Evolutionary conservation across 2,888 invertebrate genomes (phyloP).

Genomic region (Trissoscelio sp.): DNA sequence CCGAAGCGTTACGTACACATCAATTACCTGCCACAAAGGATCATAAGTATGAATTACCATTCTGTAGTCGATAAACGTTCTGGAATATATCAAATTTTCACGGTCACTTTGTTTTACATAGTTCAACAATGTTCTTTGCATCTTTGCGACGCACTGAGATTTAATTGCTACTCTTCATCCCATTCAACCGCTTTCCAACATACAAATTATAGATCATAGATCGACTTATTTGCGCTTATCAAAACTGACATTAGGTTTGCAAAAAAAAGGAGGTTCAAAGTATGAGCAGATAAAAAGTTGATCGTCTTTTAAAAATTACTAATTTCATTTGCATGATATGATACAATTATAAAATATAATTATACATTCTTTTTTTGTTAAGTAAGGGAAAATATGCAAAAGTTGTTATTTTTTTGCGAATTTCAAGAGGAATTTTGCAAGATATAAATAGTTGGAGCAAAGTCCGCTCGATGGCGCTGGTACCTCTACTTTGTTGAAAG

Average conservation of each 20-base stretch:
- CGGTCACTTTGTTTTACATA: constrained; percentile 39
- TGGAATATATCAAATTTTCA: constrained; percentile 42
- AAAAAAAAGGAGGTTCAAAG: constrained; percentile 1
- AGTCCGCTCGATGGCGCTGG: constrained; percentile 4
- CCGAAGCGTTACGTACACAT: constrained; percentile 48
- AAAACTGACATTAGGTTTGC: constrained; percentile 5
- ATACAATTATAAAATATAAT: constrained; percentile 4
- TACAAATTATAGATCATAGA: constrained; percentile 3
- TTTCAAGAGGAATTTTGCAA: neutral
- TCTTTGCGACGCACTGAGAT: constrained; percentile 2
- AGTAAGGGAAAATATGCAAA: no score
- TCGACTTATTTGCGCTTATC: neutral
- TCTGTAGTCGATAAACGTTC: constrained; percentile 48
- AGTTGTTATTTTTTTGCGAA: neutral
- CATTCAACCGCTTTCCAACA: neutral
- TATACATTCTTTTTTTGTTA: neutral
- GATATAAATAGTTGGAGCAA: neutral
- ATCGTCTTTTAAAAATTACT: constrained; percentile 10
- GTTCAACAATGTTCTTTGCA: constrained; percentile 14
- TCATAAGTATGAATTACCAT: constrained; percentile 48
- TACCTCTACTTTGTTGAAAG: neutral
- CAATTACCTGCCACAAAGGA: constrained; percentile 57
- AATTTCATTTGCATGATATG: constrained; percentile 14
- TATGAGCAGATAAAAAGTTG: constrained; percentile 4
- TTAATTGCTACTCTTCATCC: constrained; percentile 21